Percentiles rank a stretch among this genome's conserved stretches.
Conservation (phyloP, 2,888 invertebrate genomes). For the Pandemis cinnamomeana region DNA sequence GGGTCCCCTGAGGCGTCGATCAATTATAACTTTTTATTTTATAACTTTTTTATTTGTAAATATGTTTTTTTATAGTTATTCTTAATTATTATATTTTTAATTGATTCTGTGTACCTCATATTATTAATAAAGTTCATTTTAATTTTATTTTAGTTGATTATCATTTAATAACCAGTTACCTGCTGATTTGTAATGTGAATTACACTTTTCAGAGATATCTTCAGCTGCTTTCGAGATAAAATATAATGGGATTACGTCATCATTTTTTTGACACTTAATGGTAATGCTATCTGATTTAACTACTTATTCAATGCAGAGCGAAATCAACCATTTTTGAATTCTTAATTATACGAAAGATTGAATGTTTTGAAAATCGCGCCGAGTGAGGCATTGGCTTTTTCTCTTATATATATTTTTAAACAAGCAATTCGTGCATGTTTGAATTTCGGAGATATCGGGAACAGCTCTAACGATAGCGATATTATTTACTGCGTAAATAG, state of each 20-base stretch:
- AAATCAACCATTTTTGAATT: not conserved
- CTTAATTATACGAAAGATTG: not conserved
- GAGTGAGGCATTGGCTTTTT: not conserved
- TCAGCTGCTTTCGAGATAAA: constrained; percentile 27
- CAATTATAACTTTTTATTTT: too few relatives aligned
- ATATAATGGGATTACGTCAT: constrained; percentile 32
- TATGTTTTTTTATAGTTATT: too few relatives aligned
- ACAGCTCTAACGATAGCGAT: too few relatives aligned
- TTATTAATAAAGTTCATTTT: too few relatives aligned
- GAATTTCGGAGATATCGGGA: too few relatives aligned
- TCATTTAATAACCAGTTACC: too few relatives aligned
- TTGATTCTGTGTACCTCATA: too few relatives aligned
- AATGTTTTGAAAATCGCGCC: not conserved
- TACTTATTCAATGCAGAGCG: constrained; percentile 24
- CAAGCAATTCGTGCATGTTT: too few relatives aligned
- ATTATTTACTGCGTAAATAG: too few relatives aligned
- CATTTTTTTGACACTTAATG: constrained; percentile 28
- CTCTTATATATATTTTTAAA: not conserved
- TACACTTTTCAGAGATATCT: constrained; percentile 28
- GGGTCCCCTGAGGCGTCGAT: too few relatives aligned
- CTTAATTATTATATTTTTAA: too few relatives aligned
- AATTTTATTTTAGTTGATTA: not conserved
- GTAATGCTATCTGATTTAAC: constrained; percentile 22
- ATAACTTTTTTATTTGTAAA: too few relatives aligned
- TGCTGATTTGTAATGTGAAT: not conserved